Evolutionary conservation across 2,797 vertebrate species (phyloP).

Genomic region (Sebastes iracundus): DNA sequence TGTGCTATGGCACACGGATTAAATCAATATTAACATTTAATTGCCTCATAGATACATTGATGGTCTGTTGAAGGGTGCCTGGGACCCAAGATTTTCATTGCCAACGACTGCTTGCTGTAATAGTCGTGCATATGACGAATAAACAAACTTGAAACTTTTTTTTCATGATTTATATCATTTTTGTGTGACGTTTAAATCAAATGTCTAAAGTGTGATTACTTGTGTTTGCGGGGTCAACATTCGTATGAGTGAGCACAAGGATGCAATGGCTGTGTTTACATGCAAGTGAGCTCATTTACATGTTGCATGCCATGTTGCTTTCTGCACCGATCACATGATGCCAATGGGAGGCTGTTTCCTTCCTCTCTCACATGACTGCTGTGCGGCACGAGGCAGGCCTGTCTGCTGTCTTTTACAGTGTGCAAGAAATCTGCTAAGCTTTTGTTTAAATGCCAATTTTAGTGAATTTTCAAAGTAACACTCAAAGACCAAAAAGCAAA

Average conservation of each 20-base stretch:
- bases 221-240: neutral
- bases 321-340: constrained; percentile 16
- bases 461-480: neutral
- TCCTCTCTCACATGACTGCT: constrained; percentile 39
- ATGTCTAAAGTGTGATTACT: neutral
- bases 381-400: neutral
- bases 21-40: constrained; percentile 36
- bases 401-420: neutral
- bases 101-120: too few relatives aligned
- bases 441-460: neutral
- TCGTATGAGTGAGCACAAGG: neutral
- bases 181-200: neutral
- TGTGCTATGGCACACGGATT: neutral
- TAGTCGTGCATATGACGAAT: too few relatives aligned
- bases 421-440: neutral
- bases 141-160: neutral
- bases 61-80: neutral
- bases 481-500: neutral
- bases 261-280: neutral
- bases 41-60: constrained; percentile 15
- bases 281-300: neutral
- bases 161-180: neutral
- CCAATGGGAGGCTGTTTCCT: constrained; percentile 5
- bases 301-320: neutral
- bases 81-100: fast-evolving